Conservation (phyloP, 2,113 vertebrate species). For the Zosterops hypoxanthus region DNA sequence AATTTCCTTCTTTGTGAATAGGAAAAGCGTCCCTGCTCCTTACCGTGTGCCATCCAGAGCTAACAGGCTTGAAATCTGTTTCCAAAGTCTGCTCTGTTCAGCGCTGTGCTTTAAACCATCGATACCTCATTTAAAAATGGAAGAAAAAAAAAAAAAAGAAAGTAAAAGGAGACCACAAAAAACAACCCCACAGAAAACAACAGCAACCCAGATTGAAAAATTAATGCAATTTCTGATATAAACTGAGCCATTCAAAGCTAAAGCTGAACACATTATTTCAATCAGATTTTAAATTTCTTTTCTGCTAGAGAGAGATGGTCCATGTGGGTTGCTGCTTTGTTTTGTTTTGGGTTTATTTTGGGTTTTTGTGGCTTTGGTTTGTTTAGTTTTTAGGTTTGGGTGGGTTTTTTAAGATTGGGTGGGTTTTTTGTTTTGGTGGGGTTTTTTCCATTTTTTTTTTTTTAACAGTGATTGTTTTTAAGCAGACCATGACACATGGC, state of each 20-base stretch:
- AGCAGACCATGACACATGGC: neutral
- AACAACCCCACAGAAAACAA: neutral
- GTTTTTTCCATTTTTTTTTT: neutral
- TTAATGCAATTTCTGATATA: constrained; percentile 20
- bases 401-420: neutral
- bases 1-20: constrained; percentile 22
- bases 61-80: constrained; percentile 60
- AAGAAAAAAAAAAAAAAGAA: neutral
- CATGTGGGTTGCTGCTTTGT: neutral
- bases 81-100: constrained; percentile 51
- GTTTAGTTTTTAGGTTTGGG: neutral
- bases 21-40: constrained; percentile 24
- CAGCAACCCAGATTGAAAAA: neutral
- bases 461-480: neutral
- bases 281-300: neutral
- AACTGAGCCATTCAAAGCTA: constrained; percentile 39
- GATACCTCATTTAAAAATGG: constrained; percentile 58
- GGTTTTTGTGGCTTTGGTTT: neutral
- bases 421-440: neutral
- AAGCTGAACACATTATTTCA: constrained; percentile 12
- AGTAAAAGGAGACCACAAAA: neutral
- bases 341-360: neutral
- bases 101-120: constrained; percentile 55
- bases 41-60: constrained; percentile 6
- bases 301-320: neutral